Base-by-base conservation (phyloP, 64 coral and sea anemone species). In the Dendronephthya gigantea region DNA sequence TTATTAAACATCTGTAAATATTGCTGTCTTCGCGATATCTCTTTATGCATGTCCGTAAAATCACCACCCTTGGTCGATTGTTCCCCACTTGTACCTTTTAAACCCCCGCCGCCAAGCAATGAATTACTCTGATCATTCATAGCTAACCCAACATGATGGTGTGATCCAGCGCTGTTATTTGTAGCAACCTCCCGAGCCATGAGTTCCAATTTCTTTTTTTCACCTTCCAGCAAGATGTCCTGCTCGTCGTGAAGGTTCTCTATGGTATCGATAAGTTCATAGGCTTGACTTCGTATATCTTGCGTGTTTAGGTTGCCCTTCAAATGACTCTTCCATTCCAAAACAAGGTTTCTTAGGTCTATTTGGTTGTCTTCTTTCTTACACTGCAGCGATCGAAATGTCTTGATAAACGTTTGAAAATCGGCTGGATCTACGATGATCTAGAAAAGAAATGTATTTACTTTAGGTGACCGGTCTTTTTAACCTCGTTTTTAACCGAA, bases 351-450 rank as follows among this genome's bases (percentile, higher is more conserved):
- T 36, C 36, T 34, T 36, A 79, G 22, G 16, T 79, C 29, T 16
- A 79, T 79, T 29, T 79, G 72, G 25, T 79, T 34, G 32, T 79
- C 72, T 79, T 79, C 72, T 79, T 79, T 79, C 72, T 79, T 79
- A 19, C 36, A 6, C 72, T 79, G 72, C 32, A 79, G 29, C 0
- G 30, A 14, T 35, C 72, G 72, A 39, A 79, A 79, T 2, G 72
- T 79, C 37, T 39, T 79, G 32, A 79, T 19, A 79, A 79, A 79
- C 0, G 10, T 39, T 36, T 34, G 72, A 79, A 79, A 79, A 79
- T 79, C 72, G 7, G 2, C 36, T 35, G 72, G 72, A 34, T 79
- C 72, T 12, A 79, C 36, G 36, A 79, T 2, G 9, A 79, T 19
- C 72, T 79, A 22, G 7, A 62, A 62, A 45, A 45, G 11, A n/a